Conservation (phyloP, 1,140 invertebrate genomes). For the Temnothorax longispinosus region DNA sequence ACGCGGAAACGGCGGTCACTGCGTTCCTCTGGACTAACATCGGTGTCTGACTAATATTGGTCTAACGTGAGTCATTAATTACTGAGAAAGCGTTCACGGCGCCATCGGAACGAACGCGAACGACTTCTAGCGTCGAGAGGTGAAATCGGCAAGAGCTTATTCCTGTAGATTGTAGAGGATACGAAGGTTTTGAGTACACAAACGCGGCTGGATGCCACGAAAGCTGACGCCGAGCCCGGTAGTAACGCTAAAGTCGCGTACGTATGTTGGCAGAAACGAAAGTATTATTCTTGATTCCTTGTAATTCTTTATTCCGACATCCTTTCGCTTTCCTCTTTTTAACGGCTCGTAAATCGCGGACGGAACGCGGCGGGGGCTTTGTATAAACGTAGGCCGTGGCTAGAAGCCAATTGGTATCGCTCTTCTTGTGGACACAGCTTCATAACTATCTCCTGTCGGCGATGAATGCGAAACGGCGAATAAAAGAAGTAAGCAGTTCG, state of each 20-base stretch:
- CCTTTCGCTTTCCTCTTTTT: not conserved
- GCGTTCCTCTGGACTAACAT: not conserved
- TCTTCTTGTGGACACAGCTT: conserved; percentile 49
- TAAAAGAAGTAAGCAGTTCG: conserved; percentile 54
- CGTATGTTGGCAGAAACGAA: not conserved
- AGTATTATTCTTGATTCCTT: conserved; percentile 56
- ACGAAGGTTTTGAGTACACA: not conserved
- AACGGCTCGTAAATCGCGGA: conserved; percentile 43
- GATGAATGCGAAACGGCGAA: conserved; percentile 38
- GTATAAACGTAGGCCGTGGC: conserved; percentile 21
- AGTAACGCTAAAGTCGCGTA: not conserved
- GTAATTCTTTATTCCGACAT: conserved; percentile 38
- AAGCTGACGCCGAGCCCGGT: not conserved
- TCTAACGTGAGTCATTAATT: conserved; percentile 27
- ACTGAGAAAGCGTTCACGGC: conserved; percentile 14
- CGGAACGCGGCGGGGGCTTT: not conserved
- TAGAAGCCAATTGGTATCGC: conserved; percentile 12
- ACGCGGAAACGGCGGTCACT: not conserved
- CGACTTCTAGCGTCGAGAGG: not conserved
- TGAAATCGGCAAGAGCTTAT: conserved; percentile 39
- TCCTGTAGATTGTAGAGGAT: not conserved
- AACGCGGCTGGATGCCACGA: not conserved
- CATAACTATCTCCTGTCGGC: not conserved
- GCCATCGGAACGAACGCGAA: not conserved
- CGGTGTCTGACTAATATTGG: not conserved